These are phyloP conservation scores for Nomada ruficornis DNA, from an alignment of 2,888 invertebrate species.

Conservation along the genomic window DNA sequence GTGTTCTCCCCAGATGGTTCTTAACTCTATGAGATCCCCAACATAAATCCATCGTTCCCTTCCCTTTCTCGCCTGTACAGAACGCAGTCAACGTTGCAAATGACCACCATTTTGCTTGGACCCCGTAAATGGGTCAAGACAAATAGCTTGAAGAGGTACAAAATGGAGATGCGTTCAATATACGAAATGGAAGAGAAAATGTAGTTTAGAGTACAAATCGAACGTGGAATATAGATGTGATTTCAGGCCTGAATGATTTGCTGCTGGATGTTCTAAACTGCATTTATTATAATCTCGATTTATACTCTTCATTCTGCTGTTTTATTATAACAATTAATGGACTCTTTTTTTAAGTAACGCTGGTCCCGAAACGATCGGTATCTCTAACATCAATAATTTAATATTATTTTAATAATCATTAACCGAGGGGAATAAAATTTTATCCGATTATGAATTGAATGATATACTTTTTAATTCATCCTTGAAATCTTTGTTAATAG, in stretches of 20 bases:
- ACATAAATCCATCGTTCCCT: slow-evolving; percentile 40
- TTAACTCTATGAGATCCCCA: background rate
- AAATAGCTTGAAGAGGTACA: background rate
- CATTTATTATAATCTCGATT: background rate
- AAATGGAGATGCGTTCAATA: background rate
- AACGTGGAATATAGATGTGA: slow-evolving; percentile 1
- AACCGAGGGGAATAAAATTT: no score
- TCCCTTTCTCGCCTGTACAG: background rate
- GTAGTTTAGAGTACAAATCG: background rate
- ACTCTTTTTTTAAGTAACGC: no score
- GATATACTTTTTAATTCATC: no score
- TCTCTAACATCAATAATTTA: no score
- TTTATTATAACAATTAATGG: no score
- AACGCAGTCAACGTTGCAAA: slow-evolving; percentile 38
- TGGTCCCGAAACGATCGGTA: no score
- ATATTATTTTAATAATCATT: no score
- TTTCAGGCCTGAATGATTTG: background rate
- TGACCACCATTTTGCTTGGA: slow-evolving; percentile 17
- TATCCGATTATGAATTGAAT: no score
- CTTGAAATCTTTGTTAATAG: background rate
- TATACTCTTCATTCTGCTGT: no score
- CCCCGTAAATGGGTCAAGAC: slow-evolving; percentile 14
- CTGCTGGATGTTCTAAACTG: background rate
- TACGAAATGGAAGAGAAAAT: background rate
- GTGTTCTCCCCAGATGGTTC: slow-evolving; percentile 8